Evolutionary conservation across 2,888 invertebrate genomes (phyloP), one percentile per base, ranked within the genome.

Genomic region (Cancer borealis): DNA sequence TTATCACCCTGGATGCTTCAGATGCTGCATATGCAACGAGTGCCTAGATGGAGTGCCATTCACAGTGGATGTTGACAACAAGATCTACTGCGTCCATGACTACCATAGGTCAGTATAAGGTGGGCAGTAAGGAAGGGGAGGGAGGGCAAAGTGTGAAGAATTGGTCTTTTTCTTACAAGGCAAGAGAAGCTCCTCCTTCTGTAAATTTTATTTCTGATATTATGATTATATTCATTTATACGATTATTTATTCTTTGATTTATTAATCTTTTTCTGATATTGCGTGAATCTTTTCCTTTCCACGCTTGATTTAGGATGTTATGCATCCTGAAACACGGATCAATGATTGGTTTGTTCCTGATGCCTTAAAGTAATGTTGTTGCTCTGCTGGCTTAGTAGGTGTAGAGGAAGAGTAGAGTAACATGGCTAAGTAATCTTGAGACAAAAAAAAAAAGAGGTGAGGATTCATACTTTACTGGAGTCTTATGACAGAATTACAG

Each of bases 21-120:
- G 99, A 90, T 99, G 99, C 97, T 99, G 99, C 97, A 98, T 99
- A 95, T 99, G 99, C 97, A 99, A 99, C 96, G 99, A 99, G 96
- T 99, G 99, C 96, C 97, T 99, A 91, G 99, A 99, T 96, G 99
- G 99, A 21, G 99, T 99, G 87, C 99, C 99, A 3, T 99, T 99
- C 96, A 99, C 99, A 0, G 99, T 99, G 14, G 99, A 99, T 96
- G 98, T 99, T 90, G 99, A 99, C 96, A 99, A 99, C 97, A 99
- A 99, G 97, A 99, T 99, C 96, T 99, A 99, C 96, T 99, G 99
- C 97, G 99, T 99, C 94, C 98, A 98, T 96, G 99, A 99, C 97
- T 99, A 99, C 96, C 99, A 99, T 97, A 97, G 97, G 97, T 97
- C 96, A 95, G 96, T 92, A 49, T 49, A 26, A 6, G 73, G 26